phyloP scores from a whole-genome alignment of 2,113 vertebrate species.

The Columbina picui region DNA sequence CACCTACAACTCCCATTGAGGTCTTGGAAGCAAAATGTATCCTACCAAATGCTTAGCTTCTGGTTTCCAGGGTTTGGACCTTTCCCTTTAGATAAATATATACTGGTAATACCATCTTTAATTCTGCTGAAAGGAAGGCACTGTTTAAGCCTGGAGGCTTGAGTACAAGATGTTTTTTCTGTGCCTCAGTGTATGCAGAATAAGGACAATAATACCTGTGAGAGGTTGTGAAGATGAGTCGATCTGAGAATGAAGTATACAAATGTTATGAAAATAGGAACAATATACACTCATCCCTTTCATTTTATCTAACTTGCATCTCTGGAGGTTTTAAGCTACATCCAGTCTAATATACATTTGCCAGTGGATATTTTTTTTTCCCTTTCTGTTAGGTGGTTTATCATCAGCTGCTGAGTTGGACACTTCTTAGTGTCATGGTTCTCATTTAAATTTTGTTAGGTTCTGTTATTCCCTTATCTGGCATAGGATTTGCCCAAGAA shows the following conservation, averaged over 20 bases:
- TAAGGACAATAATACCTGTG: background rate
- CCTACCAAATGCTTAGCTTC: background rate
- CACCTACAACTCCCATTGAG: background rate
- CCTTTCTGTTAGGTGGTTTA: background rate
- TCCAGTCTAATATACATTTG: background rate
- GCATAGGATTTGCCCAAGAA: background rate
- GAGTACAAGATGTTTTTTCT: background rate
- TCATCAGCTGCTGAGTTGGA: background rate
- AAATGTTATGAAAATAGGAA: background rate
- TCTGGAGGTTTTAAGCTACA: background rate
- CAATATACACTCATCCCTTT: background rate
- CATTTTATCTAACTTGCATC: background rate
- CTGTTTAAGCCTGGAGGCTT: background rate
- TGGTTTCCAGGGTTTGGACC: background rate
- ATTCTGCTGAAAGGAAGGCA: background rate
- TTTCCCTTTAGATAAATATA: background rate
- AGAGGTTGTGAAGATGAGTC: background rate
- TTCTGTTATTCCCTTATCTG: background rate
- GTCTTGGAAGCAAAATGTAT: background rate
- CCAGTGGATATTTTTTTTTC: no score
- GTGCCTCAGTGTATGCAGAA: fast-evolving
- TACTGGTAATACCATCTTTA: background rate
- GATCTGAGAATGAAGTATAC: background rate
- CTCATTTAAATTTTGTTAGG: background rate
- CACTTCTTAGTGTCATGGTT: background rate